Evolutionary conservation across 2,888 invertebrate genomes (phyloP), one percentile per base, ranked within the genome.

Genomic region (Pelosia muscerda): DNA sequence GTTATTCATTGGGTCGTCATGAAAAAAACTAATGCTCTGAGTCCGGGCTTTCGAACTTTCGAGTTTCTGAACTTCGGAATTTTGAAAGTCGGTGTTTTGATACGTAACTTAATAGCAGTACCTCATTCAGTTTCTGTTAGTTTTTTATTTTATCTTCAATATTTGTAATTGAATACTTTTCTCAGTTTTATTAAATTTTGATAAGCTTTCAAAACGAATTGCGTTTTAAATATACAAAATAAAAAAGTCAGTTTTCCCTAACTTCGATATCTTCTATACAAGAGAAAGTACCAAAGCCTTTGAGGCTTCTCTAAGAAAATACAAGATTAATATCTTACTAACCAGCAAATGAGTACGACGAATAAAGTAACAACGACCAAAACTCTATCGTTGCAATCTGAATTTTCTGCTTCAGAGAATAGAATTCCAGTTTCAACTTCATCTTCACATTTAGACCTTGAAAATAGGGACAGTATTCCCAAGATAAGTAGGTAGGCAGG

Each of bases 401-500:
- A 84, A 26, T 89, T 88, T 55, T 90, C 89, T 22, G 82, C 74
- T 2, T 90, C 93, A 69, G 93, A 89, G 72, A 93, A 93, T 84
- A 93, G 76, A 31, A 86, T 93, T 77, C 92, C 92, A 78, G 86
- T 91, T 92, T 91, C 95, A 78, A 81, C 81, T 84, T 90, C 92
- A 74, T 92, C 91, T 31, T 90, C 87, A 72, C 89, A 87, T 22
- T 85, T 84, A n/a, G 93, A 90, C 73, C 82, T 90, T 55, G 92
- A 88, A 67, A 92, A 81, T 78, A 95, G 93, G 69, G 96, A 95
- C 76, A 97, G 89, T 67, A 96, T 95, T 66, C 95, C 96, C 76
- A 93, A 79, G 72, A 95, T 89, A 63, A 95, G 81, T 8, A 95
- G 88, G 72, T 95, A 94, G 65, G 95, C 92, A 62, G 97, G 96